These are phyloP conservation scores for Crossaster papposus DNA, from an alignment of 53 echinoderm and acorn worm genomes.

Conservation along the genomic window DNA sequence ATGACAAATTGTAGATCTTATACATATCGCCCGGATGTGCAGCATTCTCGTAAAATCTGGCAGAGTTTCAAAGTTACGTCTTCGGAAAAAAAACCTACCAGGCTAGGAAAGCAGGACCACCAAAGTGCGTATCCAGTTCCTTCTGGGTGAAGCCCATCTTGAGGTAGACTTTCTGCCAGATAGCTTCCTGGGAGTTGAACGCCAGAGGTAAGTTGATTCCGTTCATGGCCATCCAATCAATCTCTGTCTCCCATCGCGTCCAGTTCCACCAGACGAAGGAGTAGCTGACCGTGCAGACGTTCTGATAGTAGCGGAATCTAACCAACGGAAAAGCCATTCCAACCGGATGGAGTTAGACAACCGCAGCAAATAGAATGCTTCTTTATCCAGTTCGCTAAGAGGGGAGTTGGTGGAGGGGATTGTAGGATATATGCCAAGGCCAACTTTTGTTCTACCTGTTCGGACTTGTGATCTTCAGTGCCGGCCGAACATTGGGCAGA, in stretches of 20 bases:
- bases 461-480: slow-evolving; percentile 73
- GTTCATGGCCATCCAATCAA: slow-evolving; percentile 98
- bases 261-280: slow-evolving; percentile 95
- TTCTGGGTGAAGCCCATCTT: slow-evolving; percentile 89
- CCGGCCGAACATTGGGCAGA: slow-evolving; percentile 67
- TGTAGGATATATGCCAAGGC: background rate
- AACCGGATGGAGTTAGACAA: too few relatives aligned
- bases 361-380: too few relatives aligned
- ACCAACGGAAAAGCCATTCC: background rate
- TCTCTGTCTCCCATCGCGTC: slow-evolving; percentile 91
- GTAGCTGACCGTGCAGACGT: slow-evolving; percentile 96
- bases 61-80: too few relatives aligned
- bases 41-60: too few relatives aligned
- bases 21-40: too few relatives aligned
- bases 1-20: too few relatives aligned
- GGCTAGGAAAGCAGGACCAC: slow-evolving; percentile 93
- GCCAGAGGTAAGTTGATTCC: slow-evolving; percentile 95
- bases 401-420: background rate
- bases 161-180: slow-evolving; percentile 95
- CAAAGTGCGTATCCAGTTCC: slow-evolving; percentile 87
- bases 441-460: background rate
- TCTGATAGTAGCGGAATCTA: slow-evolving; percentile 97
- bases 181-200: slow-evolving; percentile 91
- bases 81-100: slow-evolving; percentile 66
- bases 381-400: background rate